Conservation (phyloP, 2,888 invertebrate genomes). For the Machimus atricapillus region DNA sequence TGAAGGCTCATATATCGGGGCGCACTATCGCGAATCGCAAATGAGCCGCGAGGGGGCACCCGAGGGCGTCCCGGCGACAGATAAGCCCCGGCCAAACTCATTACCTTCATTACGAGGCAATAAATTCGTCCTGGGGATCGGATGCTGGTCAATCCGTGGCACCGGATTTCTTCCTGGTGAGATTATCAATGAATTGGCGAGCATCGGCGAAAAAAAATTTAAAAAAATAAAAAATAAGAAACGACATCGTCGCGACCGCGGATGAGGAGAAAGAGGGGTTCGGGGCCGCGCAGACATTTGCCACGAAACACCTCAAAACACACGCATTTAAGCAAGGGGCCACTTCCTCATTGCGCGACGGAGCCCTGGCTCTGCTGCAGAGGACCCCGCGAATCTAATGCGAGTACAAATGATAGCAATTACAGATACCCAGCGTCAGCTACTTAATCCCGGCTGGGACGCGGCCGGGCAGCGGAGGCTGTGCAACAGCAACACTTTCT, state of each 20-base stretch:
- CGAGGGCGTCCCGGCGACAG: not conserved
- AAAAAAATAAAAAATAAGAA: not conserved
- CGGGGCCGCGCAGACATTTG: not conserved
- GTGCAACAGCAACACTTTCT: not conserved
- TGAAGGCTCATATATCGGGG: not conserved
- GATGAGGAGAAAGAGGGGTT: not conserved
- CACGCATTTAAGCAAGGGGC: not conserved
- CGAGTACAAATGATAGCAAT: constrained; percentile 32
- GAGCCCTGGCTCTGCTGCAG: not conserved
- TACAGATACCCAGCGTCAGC: constrained; percentile 24
- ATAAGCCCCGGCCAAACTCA: not conserved
- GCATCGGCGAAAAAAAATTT: not conserved
- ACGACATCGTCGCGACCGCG: not conserved
- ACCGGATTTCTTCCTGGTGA: not conserved
- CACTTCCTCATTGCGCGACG: not conserved
- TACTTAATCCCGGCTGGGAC: constrained; percentile 5
- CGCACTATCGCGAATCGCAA: not conserved
- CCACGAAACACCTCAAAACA: constrained; percentile 14
- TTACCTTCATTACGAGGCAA: constrained; percentile 5
- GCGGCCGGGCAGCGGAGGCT: not conserved
- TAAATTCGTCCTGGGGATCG: not conserved
- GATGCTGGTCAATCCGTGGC: not conserved
- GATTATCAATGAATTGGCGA: not conserved
- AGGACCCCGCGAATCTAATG: constrained; percentile 1
- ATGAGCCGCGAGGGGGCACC: not conserved